phyloP scores from a whole-genome alignment of 2,113 vertebrate genomes.

The Pollachius pollachius region DNA sequence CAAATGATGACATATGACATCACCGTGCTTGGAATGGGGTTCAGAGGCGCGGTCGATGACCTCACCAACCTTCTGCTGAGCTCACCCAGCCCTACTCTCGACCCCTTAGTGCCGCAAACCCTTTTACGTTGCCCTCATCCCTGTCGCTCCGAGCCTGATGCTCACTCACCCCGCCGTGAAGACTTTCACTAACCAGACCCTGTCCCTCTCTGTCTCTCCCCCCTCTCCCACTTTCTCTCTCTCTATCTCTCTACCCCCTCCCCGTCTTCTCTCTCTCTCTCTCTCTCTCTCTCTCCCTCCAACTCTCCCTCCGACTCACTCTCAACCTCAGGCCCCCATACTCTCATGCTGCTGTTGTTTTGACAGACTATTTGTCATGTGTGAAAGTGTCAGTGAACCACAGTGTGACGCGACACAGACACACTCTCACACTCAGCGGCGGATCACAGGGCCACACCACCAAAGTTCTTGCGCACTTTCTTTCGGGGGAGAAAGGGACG shows the following conservation, averaged over 20 bases:
- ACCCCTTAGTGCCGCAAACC: too few species aligned
- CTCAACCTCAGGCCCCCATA: slow-evolving; percentile 31
- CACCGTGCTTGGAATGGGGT: background rate
- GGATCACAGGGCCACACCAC: slow-evolving; percentile 8
- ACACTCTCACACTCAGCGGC: slow-evolving; percentile 14
- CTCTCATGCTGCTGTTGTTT: background rate
- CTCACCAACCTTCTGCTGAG: background rate
- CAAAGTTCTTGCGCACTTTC: background rate
- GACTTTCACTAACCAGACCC: slow-evolving; percentile 31
- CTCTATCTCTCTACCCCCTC: too few species aligned
- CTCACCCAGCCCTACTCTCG: too few species aligned
- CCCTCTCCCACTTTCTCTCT: background rate
- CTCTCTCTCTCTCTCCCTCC: slow-evolving; percentile 26
- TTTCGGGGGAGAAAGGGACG: slow-evolving; percentile 10
- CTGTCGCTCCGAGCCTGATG: too few species aligned
- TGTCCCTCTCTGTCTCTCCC: slow-evolving; percentile 3
- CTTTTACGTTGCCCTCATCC: too few species aligned
- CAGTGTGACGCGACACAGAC: slow-evolving; percentile 21
- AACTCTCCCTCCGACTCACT: background rate
- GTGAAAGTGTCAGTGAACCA: slow-evolving; percentile 40
- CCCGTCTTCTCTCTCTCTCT: background rate
- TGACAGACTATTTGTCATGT: slow-evolving; percentile 34
- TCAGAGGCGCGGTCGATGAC: slow-evolving; percentile 14
- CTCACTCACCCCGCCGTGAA: too few species aligned
- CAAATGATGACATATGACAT: slow-evolving; percentile 17